phyloP scores from a whole-genome alignment of 2,113 vertebrate genomes.

The Ptilonorhynchus violaceus region DNA sequence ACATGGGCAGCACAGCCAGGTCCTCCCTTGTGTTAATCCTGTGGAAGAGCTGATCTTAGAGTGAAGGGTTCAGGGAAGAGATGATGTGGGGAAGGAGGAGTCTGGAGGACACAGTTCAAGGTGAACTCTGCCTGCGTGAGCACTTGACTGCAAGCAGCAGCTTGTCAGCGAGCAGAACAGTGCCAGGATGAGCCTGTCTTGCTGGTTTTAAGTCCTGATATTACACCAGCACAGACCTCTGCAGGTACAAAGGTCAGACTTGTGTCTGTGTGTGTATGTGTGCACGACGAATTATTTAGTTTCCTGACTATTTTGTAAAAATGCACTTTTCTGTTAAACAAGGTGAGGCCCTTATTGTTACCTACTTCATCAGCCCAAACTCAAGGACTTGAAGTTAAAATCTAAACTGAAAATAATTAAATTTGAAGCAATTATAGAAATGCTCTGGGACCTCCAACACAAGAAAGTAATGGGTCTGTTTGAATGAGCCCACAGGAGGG shows the following conservation, averaged over 20 bases:
- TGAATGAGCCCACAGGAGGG: neutral
- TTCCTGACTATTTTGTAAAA: neutral
- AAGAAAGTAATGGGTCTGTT: neutral
- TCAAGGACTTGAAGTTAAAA: neutral
- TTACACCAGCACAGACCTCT: rapidly evolving
- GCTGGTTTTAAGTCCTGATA: neutral
- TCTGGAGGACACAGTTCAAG: neutral
- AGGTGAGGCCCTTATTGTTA: neutral
- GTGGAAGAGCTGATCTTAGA: neutral
- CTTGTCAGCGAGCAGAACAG: neutral
- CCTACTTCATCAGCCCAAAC: rapidly evolving
- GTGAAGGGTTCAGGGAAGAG: rapidly evolving
- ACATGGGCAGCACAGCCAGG: rapidly evolving
- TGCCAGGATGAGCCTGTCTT: neutral
- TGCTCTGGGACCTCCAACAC: neutral
- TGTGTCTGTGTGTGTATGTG: rapidly evolving
- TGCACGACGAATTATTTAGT: rapidly evolving
- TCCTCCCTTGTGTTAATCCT: neutral
- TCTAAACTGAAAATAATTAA: neutral
- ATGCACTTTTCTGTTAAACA: neutral
- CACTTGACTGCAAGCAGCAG: neutral
- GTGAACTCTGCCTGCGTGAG: neutral
- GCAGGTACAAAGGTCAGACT: neutral
- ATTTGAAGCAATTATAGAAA: neutral
- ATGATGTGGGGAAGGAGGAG: neutral